These are phyloP conservation scores for Polypedilum vanderplanki DNA, from an alignment of 1,140 invertebrate species.

Conservation along the genomic window DNA sequence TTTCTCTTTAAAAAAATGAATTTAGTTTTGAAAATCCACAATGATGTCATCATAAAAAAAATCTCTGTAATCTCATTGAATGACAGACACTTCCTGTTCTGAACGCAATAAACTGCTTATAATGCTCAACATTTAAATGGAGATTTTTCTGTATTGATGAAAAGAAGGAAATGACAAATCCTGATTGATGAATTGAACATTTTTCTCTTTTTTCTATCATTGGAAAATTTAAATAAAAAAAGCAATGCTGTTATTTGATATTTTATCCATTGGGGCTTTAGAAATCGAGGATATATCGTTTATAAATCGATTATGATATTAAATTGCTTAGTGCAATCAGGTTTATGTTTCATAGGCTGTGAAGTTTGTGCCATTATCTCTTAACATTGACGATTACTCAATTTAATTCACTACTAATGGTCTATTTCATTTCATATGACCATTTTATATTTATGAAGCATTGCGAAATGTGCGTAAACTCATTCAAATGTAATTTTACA, in stretches of 20 bases:
- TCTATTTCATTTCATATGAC: too few species aligned
- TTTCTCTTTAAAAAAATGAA: too few species aligned
- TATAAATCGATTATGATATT: conserved; percentile 19
- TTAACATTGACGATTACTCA: too few species aligned
- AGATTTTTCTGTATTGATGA: conserved; percentile 6
- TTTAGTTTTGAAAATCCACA: too few species aligned
- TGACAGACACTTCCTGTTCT: background rate
- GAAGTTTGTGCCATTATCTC: too few species aligned
- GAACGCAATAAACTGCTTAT: background rate
- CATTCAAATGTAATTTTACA: conserved; percentile 1
- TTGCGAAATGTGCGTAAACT: too few species aligned
- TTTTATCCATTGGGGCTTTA: background rate
- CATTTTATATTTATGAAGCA: too few species aligned
- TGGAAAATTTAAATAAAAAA: background rate
- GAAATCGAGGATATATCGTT: background rate
- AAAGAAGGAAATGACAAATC: conserved; percentile 10
- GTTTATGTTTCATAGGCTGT: too few species aligned
- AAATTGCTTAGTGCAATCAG: background rate
- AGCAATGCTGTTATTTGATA: background rate
- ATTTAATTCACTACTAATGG: too few species aligned
- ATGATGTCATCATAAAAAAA: background rate
- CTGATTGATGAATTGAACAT: conserved; percentile 12
- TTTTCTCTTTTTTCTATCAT: background rate
- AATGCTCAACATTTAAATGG: background rate
- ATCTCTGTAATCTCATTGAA: background rate